A percentile compares a stretch with the other conserved stretches of the same genome.
phyloP scores from a whole-genome alignment of 2,113 vertebrate genomes.

The Megaceryle maxima region DNA sequence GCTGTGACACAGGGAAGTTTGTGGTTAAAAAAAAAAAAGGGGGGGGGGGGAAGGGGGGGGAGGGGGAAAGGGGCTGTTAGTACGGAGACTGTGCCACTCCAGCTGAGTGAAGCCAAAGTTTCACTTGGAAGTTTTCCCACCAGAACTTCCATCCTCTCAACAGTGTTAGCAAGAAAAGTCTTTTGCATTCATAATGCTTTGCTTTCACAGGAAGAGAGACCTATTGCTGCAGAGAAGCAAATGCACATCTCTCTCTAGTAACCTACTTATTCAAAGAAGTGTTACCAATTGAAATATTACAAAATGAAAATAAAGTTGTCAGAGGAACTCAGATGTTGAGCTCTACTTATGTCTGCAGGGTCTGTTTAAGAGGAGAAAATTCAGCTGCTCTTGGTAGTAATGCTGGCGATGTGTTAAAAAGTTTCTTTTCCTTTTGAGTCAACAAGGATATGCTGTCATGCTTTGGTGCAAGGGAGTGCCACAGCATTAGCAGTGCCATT shows the following conservation, averaged over 20 bases:
- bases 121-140: constrained; percentile 77
- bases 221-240: constrained; percentile 32
- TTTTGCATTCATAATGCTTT: constrained; percentile 59
- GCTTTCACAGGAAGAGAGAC: constrained; percentile 66
- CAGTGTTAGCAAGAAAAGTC: constrained; percentile 50
- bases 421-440: neutral
- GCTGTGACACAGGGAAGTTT: constrained; percentile 70
- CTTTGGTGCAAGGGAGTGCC: neutral
- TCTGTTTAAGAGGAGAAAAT: neutral
- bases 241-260: constrained; percentile 5
- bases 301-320: neutral
- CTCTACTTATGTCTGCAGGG: neutral
- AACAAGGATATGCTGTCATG: accelerated
- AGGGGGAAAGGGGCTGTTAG: constrained; percentile 29
- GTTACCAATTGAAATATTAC: neutral
- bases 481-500: neutral
- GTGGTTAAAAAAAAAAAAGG: constrained; percentile 10
- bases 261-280: constrained; percentile 40
- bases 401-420: neutral
- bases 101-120: constrained; percentile 74
- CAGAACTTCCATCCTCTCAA: constrained; percentile 74
- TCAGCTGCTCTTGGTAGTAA: neutral
- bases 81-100: constrained; percentile 70
- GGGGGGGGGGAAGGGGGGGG: accelerated
- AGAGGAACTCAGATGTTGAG: neutral